Percentiles rank a stretch among this genome's conserved stretches.
These are phyloP conservation scores for Scolopax mira DNA, from an alignment of 2,113 vertebrate species.

Conservation along the genomic window DNA sequence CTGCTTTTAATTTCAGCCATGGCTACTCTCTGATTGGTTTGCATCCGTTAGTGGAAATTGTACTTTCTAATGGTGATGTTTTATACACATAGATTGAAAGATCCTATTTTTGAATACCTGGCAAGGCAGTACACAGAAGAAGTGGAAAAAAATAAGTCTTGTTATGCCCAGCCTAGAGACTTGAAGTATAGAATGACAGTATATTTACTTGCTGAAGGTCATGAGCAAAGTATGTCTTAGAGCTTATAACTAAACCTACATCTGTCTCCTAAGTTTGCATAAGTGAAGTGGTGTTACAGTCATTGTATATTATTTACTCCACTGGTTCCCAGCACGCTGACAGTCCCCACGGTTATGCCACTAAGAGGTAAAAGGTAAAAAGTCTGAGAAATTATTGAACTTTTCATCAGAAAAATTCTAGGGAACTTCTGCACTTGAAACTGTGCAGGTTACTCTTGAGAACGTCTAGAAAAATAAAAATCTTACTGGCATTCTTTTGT, in stretches of 20 bases:
- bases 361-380: neutral
- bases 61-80: neutral
- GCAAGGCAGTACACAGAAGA: neutral
- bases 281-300: neutral
- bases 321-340: neutral
- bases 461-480: neutral
- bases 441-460: neutral
- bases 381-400: neutral
- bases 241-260: neutral
- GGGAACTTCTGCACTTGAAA: neutral
- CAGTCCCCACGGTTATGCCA: neutral
- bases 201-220: neutral
- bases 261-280: neutral
- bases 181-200: neutral
- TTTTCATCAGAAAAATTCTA: neutral
- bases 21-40: neutral
- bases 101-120: neutral
- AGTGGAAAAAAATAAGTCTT: neutral
- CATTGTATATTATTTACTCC: neutral
- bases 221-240: neutral
- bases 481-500: neutral
- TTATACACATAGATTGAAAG: neutral
- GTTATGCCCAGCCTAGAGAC: neutral
- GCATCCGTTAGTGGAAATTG: neutral
- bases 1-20: neutral